Percentiles rank a stretch among this genome's conserved stretches.
Conservation (phyloP, 2,888 invertebrate genomes). For the Plagodis pulveraria region DNA sequence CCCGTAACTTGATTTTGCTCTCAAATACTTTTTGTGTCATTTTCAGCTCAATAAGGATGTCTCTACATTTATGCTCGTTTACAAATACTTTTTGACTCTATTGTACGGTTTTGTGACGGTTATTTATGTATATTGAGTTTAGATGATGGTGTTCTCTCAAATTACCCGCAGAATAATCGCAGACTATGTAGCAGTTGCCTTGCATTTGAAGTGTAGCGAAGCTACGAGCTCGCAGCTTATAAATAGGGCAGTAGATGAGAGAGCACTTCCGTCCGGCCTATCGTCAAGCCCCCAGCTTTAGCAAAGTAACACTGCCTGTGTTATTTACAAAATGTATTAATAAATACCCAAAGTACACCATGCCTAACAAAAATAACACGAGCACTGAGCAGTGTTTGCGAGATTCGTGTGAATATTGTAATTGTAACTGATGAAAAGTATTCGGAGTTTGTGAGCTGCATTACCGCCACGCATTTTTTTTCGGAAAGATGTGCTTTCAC, state of each 20-base stretch:
- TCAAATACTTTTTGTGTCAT: conserved; percentile 3
- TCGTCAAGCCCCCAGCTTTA: conserved; percentile 54
- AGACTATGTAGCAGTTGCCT: background rate
- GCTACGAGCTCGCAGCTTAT: conserved; percentile 43
- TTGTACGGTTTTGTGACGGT: no score
- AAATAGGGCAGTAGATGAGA: conserved; percentile 72
- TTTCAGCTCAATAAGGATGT: conserved; percentile 7
- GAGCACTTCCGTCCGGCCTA: conserved; percentile 71
- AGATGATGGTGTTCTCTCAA: no score
- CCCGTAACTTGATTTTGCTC: conserved; percentile 10
- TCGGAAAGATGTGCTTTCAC: no score
- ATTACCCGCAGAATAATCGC: no score
- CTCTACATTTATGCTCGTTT: background rate
- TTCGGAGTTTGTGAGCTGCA: background rate
- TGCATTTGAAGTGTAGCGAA: conserved; percentile 6
- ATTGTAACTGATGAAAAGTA: conserved; percentile 13
- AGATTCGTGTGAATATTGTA: background rate
- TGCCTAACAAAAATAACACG: no score
- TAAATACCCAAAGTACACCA: no score
- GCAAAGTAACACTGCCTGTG: background rate
- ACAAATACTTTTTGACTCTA: no score
- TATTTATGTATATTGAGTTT: no score
- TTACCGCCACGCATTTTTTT: background rate
- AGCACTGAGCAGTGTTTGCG: no score
- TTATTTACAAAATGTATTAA: no score